phyloP scores from a whole-genome alignment of 2,888 invertebrate species.

The Drosophila multiciliata region DNA sequence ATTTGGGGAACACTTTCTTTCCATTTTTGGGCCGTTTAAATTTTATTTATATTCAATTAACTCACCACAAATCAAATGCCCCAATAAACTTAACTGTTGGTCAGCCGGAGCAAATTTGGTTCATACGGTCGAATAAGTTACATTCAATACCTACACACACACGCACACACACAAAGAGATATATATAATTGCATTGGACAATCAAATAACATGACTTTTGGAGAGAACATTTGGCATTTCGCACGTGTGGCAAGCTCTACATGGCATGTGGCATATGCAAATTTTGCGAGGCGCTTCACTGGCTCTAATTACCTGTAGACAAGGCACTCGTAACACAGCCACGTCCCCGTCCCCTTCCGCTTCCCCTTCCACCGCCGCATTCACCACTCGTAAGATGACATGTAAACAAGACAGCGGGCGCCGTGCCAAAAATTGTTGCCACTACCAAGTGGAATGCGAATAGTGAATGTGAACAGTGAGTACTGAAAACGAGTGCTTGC shows the following conservation, averaged over 20 bases:
- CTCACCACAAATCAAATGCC: slow-evolving; percentile 24
- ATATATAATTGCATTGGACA: slow-evolving; percentile 56
- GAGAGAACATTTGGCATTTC: slow-evolving; percentile 66
- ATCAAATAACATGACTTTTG: slow-evolving; percentile 68
- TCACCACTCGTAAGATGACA: slow-evolving; percentile 21
- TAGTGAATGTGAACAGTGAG: slow-evolving; percentile 10
- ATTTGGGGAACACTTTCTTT: background rate
- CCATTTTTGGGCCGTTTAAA: background rate
- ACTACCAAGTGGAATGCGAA: slow-evolving; percentile 25
- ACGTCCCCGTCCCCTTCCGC: background rate
- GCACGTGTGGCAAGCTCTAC: slow-evolving; percentile 47
- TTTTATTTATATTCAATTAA: slow-evolving; percentile 19
- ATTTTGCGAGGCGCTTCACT: slow-evolving; percentile 52
- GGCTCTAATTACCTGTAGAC: slow-evolving; percentile 76
- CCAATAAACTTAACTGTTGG: slow-evolving; percentile 48
- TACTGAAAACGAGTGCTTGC: slow-evolving; percentile 23
- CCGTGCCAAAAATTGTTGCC: slow-evolving; percentile 60
- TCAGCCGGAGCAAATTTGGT: slow-evolving; percentile 31
- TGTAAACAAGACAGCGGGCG: slow-evolving; percentile 71
- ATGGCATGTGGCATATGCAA: slow-evolving; percentile 65
- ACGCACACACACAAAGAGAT: slow-evolving; percentile 16
- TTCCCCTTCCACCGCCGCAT: background rate
- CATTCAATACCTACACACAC: slow-evolving; percentile 5
- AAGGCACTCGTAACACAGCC: slow-evolving; percentile 41
- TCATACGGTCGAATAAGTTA: slow-evolving; percentile 36